These are phyloP conservation scores for Gastrophysa polygoni DNA, from an alignment of 2,888 invertebrate species.

Conservation along the genomic window DNA sequence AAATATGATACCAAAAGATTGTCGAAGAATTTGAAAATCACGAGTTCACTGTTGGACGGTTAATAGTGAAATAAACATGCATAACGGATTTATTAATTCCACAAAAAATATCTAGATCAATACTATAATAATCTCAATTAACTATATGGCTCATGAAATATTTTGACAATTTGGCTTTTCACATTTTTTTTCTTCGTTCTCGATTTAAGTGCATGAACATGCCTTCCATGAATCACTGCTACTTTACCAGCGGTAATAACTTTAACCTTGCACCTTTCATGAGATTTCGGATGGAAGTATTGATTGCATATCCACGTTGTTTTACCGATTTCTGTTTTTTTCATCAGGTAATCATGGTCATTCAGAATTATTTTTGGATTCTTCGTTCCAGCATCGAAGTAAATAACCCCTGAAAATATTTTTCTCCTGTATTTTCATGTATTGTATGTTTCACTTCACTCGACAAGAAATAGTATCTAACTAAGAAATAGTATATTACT, in stretches of 20 bases:
- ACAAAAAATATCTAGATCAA: no score
- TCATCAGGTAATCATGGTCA: constrained; percentile 39
- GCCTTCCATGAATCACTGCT: constrained; percentile 30
- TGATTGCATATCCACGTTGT: constrained; percentile 44
- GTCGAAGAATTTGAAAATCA: no score
- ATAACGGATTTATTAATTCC: no score
- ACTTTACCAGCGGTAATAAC: constrained; percentile 36
- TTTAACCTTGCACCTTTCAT: constrained; percentile 39
- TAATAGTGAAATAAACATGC: no score
- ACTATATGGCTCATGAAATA: neutral
- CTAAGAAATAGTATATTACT: no score
- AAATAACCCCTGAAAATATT: constrained; percentile 40
- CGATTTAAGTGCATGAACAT: constrained; percentile 37
- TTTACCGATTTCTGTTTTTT: constrained; percentile 26
- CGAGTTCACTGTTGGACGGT: no score
- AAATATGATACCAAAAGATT: no score
- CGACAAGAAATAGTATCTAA: no score
- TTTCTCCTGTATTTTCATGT: no score
- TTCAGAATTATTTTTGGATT: constrained; percentile 43
- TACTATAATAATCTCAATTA: neutral
- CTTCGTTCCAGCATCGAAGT: constrained; percentile 42
- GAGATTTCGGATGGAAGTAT: constrained; percentile 37
- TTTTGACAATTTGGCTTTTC: constrained; percentile 32
- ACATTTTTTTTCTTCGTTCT: constrained; percentile 28
- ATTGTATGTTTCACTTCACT: no score